Conservation (phyloP, 2,113 vertebrate genomes). For the Pomatostomus ruficeps region DNA sequence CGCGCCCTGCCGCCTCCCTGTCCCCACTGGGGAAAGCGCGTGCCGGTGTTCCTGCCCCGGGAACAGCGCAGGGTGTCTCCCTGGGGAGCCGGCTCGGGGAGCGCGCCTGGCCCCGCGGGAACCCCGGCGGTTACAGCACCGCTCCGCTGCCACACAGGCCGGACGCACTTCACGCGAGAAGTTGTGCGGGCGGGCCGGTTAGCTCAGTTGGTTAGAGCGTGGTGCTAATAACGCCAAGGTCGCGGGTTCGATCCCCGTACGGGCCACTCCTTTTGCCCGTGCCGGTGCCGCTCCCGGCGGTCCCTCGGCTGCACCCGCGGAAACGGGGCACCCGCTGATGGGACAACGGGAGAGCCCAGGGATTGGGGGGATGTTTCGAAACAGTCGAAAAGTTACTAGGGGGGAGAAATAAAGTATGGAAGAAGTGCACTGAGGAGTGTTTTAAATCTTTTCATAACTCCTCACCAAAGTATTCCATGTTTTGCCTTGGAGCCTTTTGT, state of each 20-base stretch:
- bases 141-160: rapidly evolving
- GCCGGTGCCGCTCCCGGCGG: rapidly evolving
- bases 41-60: background rate
- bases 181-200: background rate
- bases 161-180: rapidly evolving
- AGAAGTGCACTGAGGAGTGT: rapidly evolving
- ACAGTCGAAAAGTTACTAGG: rapidly evolving
- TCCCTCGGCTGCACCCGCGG: rapidly evolving
- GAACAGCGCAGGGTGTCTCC: rapidly evolving
- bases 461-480: rapidly evolving
- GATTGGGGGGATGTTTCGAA: background rate
- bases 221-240: constrained; percentile 73
- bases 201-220: constrained; percentile 75
- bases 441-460: rapidly evolving
- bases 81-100: no score
- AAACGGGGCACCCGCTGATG: rapidly evolving
- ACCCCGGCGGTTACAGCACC: no score
- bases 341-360: rapidly evolving
- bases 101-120: background rate
- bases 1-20: no score
- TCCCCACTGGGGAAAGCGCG: rapidly evolving
- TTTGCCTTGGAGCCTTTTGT: rapidly evolving
- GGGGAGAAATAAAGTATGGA: rapidly evolving
- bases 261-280: rapidly evolving
- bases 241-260: constrained; percentile 69